Conservation (phyloP, 2,888 invertebrate genomes). For the Nomada fucata region DNA sequence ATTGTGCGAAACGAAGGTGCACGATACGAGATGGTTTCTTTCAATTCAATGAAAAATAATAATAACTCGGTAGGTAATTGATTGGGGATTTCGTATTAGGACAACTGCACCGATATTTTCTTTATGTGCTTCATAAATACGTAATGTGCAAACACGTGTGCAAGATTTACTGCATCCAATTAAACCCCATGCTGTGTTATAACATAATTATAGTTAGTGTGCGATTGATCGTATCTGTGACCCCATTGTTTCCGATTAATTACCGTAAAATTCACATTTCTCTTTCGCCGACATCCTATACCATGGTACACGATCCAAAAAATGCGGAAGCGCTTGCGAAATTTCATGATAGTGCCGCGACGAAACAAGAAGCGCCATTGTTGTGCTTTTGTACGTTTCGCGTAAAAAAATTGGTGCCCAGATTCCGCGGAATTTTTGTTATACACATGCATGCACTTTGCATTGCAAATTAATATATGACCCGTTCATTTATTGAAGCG, state of each 20-base stretch:
- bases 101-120: not conserved
- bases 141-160: not conserved
- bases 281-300: slow-evolving; percentile 38
- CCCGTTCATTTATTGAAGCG: too few species aligned
- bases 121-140: not conserved
- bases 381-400: slow-evolving; percentile 41
- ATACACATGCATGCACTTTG: too few species aligned
- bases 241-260: slow-evolving; percentile 35
- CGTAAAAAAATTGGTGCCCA: not conserved
- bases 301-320: slow-evolving; percentile 53
- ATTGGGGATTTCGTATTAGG: not conserved
- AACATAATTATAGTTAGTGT: slow-evolving; percentile 1
- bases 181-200: not conserved
- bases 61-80: not conserved
- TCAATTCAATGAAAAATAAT: not conserved
- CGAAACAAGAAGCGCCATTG: slow-evolving; percentile 64
- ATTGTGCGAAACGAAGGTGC: not conserved
- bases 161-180: slow-evolving; percentile 14
- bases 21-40: not conserved
- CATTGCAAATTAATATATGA: too few species aligned
- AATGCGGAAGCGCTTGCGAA: slow-evolving; percentile 72
- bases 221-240: slow-evolving; percentile 9
- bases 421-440: not conserved
- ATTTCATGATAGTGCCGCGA: slow-evolving; percentile 60
- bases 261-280: slow-evolving; percentile 35